phyloP scores from a whole-genome alignment of 2,888 invertebrate genomes.

The Leucophora obtusa region DNA sequence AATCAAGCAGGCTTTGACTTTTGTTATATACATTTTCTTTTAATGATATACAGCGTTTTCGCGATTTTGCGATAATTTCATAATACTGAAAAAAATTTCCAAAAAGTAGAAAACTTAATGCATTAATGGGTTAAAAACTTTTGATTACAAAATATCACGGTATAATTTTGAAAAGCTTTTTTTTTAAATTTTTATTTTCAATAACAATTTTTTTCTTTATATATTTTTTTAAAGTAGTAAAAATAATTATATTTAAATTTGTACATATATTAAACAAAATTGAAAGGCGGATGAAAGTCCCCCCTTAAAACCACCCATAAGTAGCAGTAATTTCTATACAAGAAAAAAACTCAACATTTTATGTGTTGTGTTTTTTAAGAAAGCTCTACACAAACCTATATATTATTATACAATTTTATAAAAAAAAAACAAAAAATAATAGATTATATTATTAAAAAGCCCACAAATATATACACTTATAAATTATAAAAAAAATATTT shows the following conservation, averaged over 20 bases:
- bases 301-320: slow-evolving; percentile 71
- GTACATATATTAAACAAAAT: slow-evolving; percentile 68
- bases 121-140: no score
- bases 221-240: not conserved
- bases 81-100: no score
- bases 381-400: slow-evolving; percentile 58
- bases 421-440: slow-evolving; percentile 46
- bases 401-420: slow-evolving; percentile 65
- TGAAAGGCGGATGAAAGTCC: slow-evolving; percentile 78
- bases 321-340: slow-evolving; percentile 62
- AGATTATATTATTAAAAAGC: slow-evolving; percentile 47
- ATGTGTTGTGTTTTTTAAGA: slow-evolving; percentile 54
- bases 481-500: slow-evolving; percentile 45
- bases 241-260: slow-evolving; percentile 40
- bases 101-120: no score
- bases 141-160: no score
- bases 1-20: no score
- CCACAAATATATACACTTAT: slow-evolving; percentile 59
- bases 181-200: not conserved
- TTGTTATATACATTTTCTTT: no score
- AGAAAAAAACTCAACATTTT: slow-evolving; percentile 35
- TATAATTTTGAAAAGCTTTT: not conserved
- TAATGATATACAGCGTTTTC: no score
- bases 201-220: not conserved
- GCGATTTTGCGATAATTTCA: no score